Evolutionary conservation across 2,888 invertebrate genomes (phyloP), one percentile per base, ranked within the genome.

Genomic region (Coleophora flavipennella): DNA sequence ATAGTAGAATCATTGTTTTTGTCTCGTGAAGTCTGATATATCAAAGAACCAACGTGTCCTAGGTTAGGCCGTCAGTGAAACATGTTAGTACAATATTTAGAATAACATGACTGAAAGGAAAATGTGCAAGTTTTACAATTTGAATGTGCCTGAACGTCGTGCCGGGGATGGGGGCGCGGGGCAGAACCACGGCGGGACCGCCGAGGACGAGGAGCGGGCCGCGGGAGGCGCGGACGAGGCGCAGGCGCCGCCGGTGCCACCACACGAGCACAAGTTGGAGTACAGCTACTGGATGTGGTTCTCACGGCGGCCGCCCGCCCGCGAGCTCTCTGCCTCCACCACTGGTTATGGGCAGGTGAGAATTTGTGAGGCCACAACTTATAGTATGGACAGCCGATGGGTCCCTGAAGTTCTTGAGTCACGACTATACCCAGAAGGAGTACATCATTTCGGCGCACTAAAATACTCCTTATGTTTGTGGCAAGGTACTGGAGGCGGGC

Each of bases 201-300:
- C 71, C 42, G 79, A 81, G 20, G 81, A 81, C 14, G 80, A 83
- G n/a, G 75, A 75, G 3, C 63, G 77, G 46, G 67, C 65, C 41
- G 49, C 60, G 13, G 8, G 8, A 1, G 28, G 8, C 8, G 28
- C 8, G n/a, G 79, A 80, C 7, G 78, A 79, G 35, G 66, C 72
- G 35, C 49, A 62, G 44, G 67, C 78, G 40, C 80, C 77, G 26
- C 64, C 65, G 45, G 92, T 94, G 66, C 92, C 91, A 43, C 90
- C 92, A 47, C 91, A 92, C 52, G 96, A 97, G 79, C 97, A 98
- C 76, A 92, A 92, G 72, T 86, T 98, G 59, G 96, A 98, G 76
- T 95, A 94, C 83, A 91, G 92, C 51, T 98, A 97, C 76, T 95
- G 95, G 80, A 87, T 97, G 72, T 98, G 97, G 97, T 96, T 90